Percentiles rank a stretch among this genome's conserved stretches.
Conservation (phyloP, 2,113 vertebrate species). For the Aythya baeri region DNA sequence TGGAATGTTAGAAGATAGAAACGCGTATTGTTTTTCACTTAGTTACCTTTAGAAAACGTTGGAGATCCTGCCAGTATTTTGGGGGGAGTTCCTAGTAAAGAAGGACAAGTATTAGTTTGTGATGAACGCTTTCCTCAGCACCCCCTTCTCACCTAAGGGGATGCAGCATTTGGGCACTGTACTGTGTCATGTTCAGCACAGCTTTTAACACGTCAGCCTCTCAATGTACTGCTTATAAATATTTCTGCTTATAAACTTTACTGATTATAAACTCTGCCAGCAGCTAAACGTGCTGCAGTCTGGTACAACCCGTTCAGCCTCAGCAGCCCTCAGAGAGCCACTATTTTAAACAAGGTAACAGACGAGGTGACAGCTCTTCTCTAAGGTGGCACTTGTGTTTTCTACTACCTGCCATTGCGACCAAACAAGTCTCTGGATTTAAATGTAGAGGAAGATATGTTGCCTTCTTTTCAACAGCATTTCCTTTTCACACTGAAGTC, state of each 20-base stretch:
- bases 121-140: neutral
- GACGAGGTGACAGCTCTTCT: slow-evolving; percentile 25
- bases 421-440: neutral
- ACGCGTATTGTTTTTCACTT: neutral
- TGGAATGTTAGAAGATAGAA: neutral
- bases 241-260: slow-evolving; percentile 42
- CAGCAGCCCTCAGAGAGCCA: neutral
- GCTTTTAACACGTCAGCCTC: neutral
- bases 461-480: slow-evolving; percentile 46
- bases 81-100: neutral
- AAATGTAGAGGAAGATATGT: neutral
- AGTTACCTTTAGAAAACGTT: neutral
- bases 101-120: neutral
- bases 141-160: neutral
- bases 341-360: neutral
- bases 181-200: neutral
- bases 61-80: neutral
- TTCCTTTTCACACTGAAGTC: neutral
- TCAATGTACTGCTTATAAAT: slow-evolving; percentile 19
- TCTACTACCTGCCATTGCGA: neutral
- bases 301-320: neutral
- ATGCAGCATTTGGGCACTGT: neutral
- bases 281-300: neutral
- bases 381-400: slow-evolving; percentile 1
- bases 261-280: slow-evolving; percentile 31